Evolutionary conservation across 2,888 invertebrate genomes (phyloP).

Genomic region (Calameuta idolon): DNA sequence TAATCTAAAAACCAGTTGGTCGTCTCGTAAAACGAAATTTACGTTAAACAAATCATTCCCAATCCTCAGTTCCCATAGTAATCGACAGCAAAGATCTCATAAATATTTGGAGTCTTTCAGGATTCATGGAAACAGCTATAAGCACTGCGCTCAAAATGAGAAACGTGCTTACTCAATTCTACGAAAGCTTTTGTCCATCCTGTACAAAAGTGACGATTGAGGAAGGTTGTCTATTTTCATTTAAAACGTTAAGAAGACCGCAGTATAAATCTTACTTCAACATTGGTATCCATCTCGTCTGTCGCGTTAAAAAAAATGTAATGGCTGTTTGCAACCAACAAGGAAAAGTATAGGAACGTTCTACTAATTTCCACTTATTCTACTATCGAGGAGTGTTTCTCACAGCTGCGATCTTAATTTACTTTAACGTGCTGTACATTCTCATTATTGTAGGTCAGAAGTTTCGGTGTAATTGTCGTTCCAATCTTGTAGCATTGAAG

Average conservation of each 20-base stretch:
- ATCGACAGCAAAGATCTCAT: background rate
- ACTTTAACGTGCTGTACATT: conserved; percentile 23
- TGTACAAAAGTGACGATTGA: background rate
- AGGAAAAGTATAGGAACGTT: background rate
- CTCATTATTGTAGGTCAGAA: conserved; percentile 21
- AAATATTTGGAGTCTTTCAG: background rate
- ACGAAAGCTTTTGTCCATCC: background rate
- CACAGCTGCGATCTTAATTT: conserved; percentile 6
- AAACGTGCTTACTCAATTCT: background rate
- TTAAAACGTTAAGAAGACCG: background rate
- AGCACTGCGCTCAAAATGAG: background rate
- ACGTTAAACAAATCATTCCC: background rate
- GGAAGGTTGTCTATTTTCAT: background rate
- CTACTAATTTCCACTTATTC: background rate
- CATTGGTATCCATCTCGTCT: background rate
- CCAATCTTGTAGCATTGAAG: background rate
- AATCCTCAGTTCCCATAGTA: background rate
- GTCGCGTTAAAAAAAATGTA: background rate
- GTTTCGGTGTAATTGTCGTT: background rate
- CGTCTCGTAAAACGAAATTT: background rate
- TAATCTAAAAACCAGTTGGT: background rate
- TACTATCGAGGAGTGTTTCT: conserved; percentile 1
- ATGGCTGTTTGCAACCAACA: background rate
- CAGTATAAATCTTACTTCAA: background rate
- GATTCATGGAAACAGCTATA: background rate